These are phyloP conservation scores for Gryllus bimaculatus DNA, from an alignment of 1,140 invertebrate genomes.

Conservation along the genomic window DNA sequence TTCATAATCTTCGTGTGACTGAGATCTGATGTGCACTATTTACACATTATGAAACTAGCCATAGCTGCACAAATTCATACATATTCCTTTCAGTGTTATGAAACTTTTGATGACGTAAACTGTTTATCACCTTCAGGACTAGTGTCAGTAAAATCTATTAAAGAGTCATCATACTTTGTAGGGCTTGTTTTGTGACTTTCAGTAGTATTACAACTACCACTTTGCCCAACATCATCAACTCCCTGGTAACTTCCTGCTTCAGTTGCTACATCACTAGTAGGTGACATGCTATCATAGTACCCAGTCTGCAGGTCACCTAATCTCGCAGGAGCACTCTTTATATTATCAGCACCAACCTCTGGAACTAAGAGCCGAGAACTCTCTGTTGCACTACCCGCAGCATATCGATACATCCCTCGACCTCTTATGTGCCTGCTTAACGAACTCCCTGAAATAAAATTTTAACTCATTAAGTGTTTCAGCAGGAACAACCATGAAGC, in stretches of 20 bases:
- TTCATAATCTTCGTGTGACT: too few relatives aligned
- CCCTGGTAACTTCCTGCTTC: constrained; percentile 8
- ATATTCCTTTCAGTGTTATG: too few relatives aligned
- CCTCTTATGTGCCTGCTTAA: constrained; percentile 61
- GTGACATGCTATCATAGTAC: constrained; percentile 15
- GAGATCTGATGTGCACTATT: too few relatives aligned
- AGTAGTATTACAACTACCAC: background rate
- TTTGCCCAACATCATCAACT: background rate
- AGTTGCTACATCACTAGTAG: background rate
- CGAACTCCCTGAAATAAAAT: constrained; percentile 44
- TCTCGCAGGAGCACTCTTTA: constrained; percentile 16
- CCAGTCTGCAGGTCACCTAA: background rate
- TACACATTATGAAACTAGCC: too few relatives aligned
- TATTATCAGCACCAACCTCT: constrained; percentile 7
- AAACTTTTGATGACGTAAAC: too few relatives aligned
- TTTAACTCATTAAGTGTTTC: background rate
- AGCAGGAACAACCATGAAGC: background rate
- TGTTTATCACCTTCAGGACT: background rate
- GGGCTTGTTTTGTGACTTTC: background rate
- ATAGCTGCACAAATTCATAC: too few relatives aligned
- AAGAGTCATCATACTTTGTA: background rate
- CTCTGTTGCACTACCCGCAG: constrained; percentile 14
- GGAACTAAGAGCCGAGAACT: constrained; percentile 17
- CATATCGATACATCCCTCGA: constrained; percentile 50
- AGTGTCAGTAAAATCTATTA: background rate